Percentiles rank a stretch among this genome's conserved stretches.
Evolutionary conservation across 2,113 vertebrate species (phyloP).

Genomic region (Prietella phreatophila): DNA sequence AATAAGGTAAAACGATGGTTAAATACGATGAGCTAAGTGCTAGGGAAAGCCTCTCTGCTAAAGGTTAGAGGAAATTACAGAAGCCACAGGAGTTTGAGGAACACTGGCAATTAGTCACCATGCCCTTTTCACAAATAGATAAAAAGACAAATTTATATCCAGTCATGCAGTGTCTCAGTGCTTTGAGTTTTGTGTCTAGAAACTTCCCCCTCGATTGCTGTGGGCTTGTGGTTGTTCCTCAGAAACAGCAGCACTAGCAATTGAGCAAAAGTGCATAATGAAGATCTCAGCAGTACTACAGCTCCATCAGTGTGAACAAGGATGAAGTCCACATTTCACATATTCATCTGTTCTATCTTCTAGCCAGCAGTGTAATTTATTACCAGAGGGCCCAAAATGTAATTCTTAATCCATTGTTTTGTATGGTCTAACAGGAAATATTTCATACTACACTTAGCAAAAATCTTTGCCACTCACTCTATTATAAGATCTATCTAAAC

Average conservation of each 20-base stretch:
- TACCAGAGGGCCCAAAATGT: slow-evolving; percentile 54
- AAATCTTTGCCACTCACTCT: background rate
- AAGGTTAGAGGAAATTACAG: slow-evolving; percentile 50
- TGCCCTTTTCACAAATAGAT: slow-evolving; percentile 47
- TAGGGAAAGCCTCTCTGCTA: slow-evolving; percentile 29
- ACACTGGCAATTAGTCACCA: slow-evolving; percentile 52
- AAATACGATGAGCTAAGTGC: slow-evolving; percentile 13
- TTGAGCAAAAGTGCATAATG: slow-evolving; percentile 23
- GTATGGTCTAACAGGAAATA: background rate
- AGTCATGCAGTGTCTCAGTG: slow-evolving; percentile 27
- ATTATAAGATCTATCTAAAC: background rate
- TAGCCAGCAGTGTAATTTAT: slow-evolving; percentile 63
- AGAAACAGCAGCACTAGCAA: slow-evolving; percentile 11
- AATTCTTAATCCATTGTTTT: slow-evolving; percentile 57
- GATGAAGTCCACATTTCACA: slow-evolving; percentile 4
- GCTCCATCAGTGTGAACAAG: slow-evolving; percentile 18
- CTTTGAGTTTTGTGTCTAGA: slow-evolving; percentile 26
- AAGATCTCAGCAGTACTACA: slow-evolving; percentile 31
- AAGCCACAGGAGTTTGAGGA: slow-evolving; percentile 50
- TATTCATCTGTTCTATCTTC: slow-evolving; percentile 70
- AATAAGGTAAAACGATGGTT: background rate
- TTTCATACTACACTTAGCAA: background rate
- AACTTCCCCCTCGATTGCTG: background rate
- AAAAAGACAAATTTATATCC: slow-evolving; percentile 48
- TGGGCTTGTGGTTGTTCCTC: slow-evolving; percentile 1